phyloP scores from a whole-genome alignment of 2,797 vertebrate species.

The Diglossa cyanea region DNA sequence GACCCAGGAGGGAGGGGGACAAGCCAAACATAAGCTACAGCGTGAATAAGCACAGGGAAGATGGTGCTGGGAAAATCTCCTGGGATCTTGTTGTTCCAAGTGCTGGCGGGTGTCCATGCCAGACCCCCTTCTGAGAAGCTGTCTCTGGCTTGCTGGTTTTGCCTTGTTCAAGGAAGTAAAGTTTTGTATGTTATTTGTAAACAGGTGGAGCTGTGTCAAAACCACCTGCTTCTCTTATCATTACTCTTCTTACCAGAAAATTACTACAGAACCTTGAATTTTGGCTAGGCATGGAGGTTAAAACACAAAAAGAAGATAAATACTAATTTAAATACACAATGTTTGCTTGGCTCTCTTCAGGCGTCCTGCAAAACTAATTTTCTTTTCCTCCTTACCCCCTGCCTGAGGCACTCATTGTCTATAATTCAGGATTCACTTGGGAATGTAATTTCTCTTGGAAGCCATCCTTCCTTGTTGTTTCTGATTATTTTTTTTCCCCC shows the following conservation, averaged over 20 bases:
- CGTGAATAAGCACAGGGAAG: neutral
- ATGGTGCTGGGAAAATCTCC: neutral
- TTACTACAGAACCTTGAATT: neutral
- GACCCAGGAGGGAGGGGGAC: neutral
- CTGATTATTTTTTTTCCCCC: neutral
- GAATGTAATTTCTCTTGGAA: neutral
- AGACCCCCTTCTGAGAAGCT: neutral
- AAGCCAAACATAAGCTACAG: accelerated
- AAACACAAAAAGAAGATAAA: neutral
- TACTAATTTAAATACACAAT: neutral
- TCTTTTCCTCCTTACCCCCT: neutral
- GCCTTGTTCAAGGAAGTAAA: neutral
- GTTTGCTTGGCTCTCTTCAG: neutral
- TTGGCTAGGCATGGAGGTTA: neutral
- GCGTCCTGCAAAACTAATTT: neutral
- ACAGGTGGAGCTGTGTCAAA: neutral
- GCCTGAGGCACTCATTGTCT: neutral
- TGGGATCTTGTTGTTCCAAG: neutral
- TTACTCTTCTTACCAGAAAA: neutral
- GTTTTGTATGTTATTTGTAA: neutral
- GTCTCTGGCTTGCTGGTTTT: conserved; percentile 4
- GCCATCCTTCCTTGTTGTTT: neutral
- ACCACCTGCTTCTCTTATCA: neutral
- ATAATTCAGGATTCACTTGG: neutral
- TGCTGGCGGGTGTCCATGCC: accelerated